A percentile compares a stretch with the other conserved stretches of the same genome.
Evolutionary conservation across 1,140 invertebrate genomes (phyloP).

Genomic region (Neodiprion fabricii): DNA sequence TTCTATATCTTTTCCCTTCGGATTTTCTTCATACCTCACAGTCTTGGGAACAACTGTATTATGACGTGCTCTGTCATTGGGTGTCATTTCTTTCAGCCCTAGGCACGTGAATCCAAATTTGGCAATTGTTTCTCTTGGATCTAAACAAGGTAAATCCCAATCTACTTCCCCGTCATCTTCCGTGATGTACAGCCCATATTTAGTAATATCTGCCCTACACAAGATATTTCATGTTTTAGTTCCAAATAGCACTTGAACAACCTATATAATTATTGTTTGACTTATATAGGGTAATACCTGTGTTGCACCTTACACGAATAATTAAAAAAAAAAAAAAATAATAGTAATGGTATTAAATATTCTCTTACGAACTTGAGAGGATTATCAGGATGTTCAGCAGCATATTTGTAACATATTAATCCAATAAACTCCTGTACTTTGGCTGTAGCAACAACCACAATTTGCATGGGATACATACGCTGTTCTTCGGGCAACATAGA

Average conservation of each 20-base stretch:
- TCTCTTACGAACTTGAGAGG: conserved; percentile 63
- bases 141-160: conserved; percentile 90
- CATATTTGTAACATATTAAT: conserved; percentile 84
- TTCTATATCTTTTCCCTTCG: conserved; percentile 51
- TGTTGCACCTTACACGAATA: neutral
- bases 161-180: conserved; percentile 98
- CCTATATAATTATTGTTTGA: conserved; percentile 12
- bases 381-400: conserved; percentile 58
- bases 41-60: conserved; percentile 36
- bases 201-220: conserved; percentile 63
- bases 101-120: conserved; percentile 93
- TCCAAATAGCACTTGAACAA: conserved; percentile 23
- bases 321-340: neutral
- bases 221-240: conserved; percentile 24
- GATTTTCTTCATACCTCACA: conserved; percentile 41
- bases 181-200: conserved; percentile 89
- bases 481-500: conserved; percentile 83
- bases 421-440: conserved; percentile 94
- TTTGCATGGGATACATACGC: conserved; percentile 82
- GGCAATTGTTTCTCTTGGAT: conserved; percentile 83
- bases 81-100: conserved; percentile 80
- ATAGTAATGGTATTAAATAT: neutral
- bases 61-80: conserved; percentile 54
- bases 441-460: conserved; percentile 81
- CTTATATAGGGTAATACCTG: neutral